Percentiles rank a stretch among this genome's conserved stretches.
These are phyloP conservation scores for Crax fasciolata DNA, from an alignment of 2,797 vertebrate genomes.

Conservation along the genomic window DNA sequence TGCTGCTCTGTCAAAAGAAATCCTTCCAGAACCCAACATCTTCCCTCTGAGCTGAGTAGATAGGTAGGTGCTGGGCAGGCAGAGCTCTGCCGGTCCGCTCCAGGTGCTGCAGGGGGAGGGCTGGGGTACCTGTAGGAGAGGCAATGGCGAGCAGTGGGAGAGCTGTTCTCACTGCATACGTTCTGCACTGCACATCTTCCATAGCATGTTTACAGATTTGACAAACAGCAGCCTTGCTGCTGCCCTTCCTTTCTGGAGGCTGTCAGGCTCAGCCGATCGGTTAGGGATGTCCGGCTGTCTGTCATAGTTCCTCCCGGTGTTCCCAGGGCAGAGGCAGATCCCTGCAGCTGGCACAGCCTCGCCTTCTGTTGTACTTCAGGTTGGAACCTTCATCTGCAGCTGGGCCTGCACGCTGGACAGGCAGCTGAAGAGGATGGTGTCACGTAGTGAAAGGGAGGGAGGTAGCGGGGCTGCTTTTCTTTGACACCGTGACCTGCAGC, in stretches of 20 bases:
- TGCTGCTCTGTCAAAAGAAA: slow-evolving; percentile 17
- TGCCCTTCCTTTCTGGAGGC: slow-evolving; percentile 18
- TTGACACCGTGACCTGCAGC: not conserved
- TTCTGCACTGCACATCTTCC: not conserved
- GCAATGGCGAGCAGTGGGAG: not conserved
- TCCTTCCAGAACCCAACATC: not conserved
- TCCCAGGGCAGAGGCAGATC: slow-evolving; percentile 1
- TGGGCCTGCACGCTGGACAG: not conserved
- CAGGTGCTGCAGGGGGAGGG: not conserved
- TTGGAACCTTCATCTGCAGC: not conserved
- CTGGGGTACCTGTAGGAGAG: not conserved
- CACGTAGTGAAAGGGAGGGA: not conserved
- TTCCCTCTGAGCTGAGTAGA: not conserved
- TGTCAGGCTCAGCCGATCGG: not conserved
- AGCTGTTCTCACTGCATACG: not conserved
- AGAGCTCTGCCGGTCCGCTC: not conserved
- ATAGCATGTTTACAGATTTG: not conserved
- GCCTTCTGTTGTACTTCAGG: slow-evolving; percentile 3
- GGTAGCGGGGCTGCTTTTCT: not conserved
- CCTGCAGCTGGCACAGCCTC: not conserved
- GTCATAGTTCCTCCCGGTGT: slow-evolving; percentile 24
- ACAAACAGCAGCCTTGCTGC: slow-evolving; percentile 26
- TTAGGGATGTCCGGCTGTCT: slow-evolving; percentile 55
- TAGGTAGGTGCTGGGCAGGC: not conserved
- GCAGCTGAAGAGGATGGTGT: not conserved